A percentile compares a stretch with the other conserved stretches of the same genome.
phyloP scores from a whole-genome alignment of 2,888 invertebrate genomes.

The Asteroscopus sphinx region DNA sequence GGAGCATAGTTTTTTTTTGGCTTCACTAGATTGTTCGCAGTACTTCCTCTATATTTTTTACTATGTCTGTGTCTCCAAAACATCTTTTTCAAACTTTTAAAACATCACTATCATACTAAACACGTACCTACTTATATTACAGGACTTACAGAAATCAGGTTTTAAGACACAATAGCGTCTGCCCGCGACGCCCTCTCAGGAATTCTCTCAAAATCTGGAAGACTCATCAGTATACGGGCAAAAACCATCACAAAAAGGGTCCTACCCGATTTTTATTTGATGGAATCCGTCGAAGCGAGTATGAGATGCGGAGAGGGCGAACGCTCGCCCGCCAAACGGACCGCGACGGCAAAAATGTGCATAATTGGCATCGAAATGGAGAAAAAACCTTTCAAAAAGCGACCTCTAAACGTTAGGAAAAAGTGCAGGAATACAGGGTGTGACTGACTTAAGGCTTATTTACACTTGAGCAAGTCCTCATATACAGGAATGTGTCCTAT shows the following conservation, averaged over 20 bases:
- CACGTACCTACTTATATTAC: conserved; percentile 34
- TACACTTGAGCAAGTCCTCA: neutral
- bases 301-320: conserved; percentile 69
- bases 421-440: conserved; percentile 86
- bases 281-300: conserved; percentile 84
- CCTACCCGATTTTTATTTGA: conserved; percentile 86
- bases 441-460: conserved; percentile 17
- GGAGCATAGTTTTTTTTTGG: no score
- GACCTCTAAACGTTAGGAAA: conserved; percentile 88
- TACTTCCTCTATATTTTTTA: no score
- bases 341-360: conserved; percentile 89
- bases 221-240: conserved; percentile 85
- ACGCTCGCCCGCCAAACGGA: conserved; percentile 78
- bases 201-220: conserved; percentile 83
- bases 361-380: conserved; percentile 84
- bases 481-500: no score
- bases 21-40: no score
- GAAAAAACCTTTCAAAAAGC: conserved; percentile 88
- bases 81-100: no score
- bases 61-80: no score
- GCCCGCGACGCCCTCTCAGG: conserved; percentile 68
- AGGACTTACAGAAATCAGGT: conserved; percentile 54
- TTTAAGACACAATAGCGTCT: conserved; percentile 69
- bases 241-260: conserved; percentile 84
- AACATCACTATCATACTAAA: no score